phyloP scores from a whole-genome alignment of 2,113 vertebrate genomes.

The Notothenia coriiceps region DNA sequence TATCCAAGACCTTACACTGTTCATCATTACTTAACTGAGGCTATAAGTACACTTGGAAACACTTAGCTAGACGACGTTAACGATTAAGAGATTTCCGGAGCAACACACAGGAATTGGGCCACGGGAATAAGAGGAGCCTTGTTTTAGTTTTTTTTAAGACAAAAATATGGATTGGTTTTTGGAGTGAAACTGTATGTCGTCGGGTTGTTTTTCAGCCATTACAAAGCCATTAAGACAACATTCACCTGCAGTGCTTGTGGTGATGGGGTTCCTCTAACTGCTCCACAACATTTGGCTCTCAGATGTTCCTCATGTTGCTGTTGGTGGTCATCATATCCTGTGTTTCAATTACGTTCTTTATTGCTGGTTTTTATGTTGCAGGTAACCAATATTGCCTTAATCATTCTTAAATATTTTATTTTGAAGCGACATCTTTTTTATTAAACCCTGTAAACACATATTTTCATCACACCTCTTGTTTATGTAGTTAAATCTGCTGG shows the following conservation, averaged over 20 bases:
- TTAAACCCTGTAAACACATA: conserved; percentile 57
- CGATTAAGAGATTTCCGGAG: conserved; percentile 45
- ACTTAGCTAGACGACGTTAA: conserved; percentile 39
- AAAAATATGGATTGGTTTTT: conserved; percentile 29
- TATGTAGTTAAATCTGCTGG: conserved; percentile 60
- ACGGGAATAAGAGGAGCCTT: conserved; percentile 51
- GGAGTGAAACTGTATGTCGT: conserved; percentile 65
- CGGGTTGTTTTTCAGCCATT: conserved; percentile 78
- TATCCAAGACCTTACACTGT: conserved; percentile 98
- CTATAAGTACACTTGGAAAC: conserved; percentile 89
- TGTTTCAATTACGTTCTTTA: conserved; percentile 37
- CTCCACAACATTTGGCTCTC: conserved; percentile 67
- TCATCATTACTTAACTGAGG: conserved; percentile 88
- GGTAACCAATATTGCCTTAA: conserved; percentile 91
- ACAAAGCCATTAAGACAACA: conserved; percentile 88
- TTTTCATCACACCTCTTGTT: conserved; percentile 62
- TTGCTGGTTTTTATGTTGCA: conserved; percentile 82
- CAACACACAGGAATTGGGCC: conserved; percentile 56
- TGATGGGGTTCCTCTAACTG: conserved; percentile 54
- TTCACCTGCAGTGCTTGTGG: conserved; percentile 81
- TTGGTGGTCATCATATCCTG: conserved; percentile 18
- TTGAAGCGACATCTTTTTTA: conserved; percentile 71
- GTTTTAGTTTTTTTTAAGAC: neutral
- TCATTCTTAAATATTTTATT: conserved; percentile 87
- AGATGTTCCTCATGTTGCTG: conserved; percentile 42